Base-by-base conservation (phyloP, 2,888 invertebrate genomes). In the Napeogenes inachia region DNA sequence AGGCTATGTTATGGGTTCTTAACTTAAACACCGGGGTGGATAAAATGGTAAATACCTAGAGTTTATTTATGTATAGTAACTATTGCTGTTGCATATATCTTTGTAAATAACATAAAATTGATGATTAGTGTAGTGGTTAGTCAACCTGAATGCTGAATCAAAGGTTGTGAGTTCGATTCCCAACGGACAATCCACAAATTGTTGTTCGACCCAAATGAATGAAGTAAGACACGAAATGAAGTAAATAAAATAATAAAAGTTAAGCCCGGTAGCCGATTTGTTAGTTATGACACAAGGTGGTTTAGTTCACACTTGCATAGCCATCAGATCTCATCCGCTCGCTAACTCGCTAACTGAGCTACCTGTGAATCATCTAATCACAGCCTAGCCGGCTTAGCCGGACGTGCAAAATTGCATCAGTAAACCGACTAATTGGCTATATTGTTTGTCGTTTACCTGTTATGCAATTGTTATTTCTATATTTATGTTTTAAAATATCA, bases 331-430 rank as follows among this genome's bases (percentile, higher is more conserved):
- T 57, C 63, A 63, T 63, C 60, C 60, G 54, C 57, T 46, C 10
- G 60, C 60, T 63, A 63, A 63, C 57, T 56, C 46, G 57, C 60
- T 13, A 60, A 21, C 50, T 21, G 21, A 5, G 50, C 47, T 63
- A 57, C 38, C 57, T 56, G 63, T 57, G 58, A 56, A 42, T 53
- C 45, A 32, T 55, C 32, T 63, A 63, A 63, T 63, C 57, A 60
- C 50, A 63, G 55, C 60, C 55, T 53, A 60, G 60, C 50, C 60
- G 50, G 30, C 50, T 50, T 30, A 50, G 30, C 50, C 50, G 50
- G 50, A 21, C n/a, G 21, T 6, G 13, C 47, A 13, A 47, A 47
- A 47, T 21, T 47, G 47, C 47, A n/a, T n/a, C 30, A 50, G 30
- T 6, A 50, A 50, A 13, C 21, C 50, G 30, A 30, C 50, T 50